Percentiles rank a stretch among this genome's conserved stretches.
phyloP scores from a whole-genome alignment of 2,113 vertebrate genomes.

The Poeciliopsis retropinna region DNA sequence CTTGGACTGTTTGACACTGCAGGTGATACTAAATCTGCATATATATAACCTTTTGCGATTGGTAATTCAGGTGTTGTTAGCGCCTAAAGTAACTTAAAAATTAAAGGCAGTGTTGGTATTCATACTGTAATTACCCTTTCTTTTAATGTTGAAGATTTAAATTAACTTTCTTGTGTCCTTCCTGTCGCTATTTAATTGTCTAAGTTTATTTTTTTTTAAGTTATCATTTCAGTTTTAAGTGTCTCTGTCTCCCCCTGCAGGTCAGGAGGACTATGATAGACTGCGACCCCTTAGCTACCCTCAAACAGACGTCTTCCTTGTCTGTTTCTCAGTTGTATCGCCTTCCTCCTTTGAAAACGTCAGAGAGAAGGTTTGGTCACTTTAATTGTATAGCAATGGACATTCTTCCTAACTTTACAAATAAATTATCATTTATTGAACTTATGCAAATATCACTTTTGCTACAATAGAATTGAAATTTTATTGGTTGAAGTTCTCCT shows the following conservation, averaged over 20 bases:
- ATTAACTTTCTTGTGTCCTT: not conserved
- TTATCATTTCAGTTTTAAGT: not conserved
- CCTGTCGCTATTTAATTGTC: not conserved
- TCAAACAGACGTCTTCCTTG: slow-evolving; percentile 96
- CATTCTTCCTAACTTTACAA: not conserved
- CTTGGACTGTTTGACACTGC: slow-evolving; percentile 96
- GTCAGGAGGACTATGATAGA: slow-evolving; percentile 97
- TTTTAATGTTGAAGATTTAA: too few relatives aligned
- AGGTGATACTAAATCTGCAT: slow-evolving; percentile 76
- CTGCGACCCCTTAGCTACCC: slow-evolving; percentile 97
- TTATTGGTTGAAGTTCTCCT: too few relatives aligned
- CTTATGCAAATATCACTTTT: too few relatives aligned
- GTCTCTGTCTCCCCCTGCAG: slow-evolving; percentile 65
- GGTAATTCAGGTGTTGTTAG: not conserved
- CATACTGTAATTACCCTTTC: too few relatives aligned
- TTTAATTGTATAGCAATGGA: not conserved
- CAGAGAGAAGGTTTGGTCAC: slow-evolving; percentile 88
- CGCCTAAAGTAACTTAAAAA: not conserved
- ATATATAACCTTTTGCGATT: not conserved
- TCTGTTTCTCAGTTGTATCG: slow-evolving; percentile 97
- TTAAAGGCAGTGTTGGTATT: not conserved
- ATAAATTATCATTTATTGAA: too few relatives aligned
- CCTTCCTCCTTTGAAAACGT: slow-evolving; percentile 98
- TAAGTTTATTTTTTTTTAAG: too few relatives aligned
- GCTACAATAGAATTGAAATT: too few relatives aligned